Base-by-base conservation (phyloP, 2,797 vertebrate genomes). In the Danio aesculapii region DNA sequence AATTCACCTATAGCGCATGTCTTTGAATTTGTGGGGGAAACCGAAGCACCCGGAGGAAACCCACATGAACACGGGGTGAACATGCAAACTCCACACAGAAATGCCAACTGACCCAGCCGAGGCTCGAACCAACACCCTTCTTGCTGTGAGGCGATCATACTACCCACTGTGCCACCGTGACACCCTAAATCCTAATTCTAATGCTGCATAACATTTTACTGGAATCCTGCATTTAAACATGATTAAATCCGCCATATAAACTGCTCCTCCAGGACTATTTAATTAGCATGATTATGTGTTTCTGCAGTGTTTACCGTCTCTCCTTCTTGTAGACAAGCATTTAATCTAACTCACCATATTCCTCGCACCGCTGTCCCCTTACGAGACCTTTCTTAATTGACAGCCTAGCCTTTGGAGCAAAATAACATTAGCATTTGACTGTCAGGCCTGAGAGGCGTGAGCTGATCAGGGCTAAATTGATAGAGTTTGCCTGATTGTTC, bases 401-500 rank as follows among this genome's bases (percentile, higher is more conserved):
- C 93, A 94, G 94, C 90, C 91, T 93, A 92, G 90, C 93, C 93
- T 95, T 95, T 96, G 94, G 89, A 94, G 92, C 92, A 95, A 93
- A 95, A 92, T 94, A 95, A 92, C 94, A 95, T 95, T 95, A 96
- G 92, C 84, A 85, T 94, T 94, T 88, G 92, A 92, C 88, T 92
- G 93, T 93, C 92, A 92, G 89, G 92, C 90, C 68, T 91, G 91
- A 91, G 92, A 93, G 92, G 91, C 12, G 91, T 94, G 93, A 93
- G 91, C 93, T 94, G 94, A 94, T 92, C 94, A 92, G 90, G 92
- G 92, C 94, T 95, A 94, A 96, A 96, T 96, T 96, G 95, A 96
- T 97, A 94, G 96, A 96, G 96, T 98, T 97, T 95, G 90, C 94
- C 94, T 97, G 96, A 98, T 97, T 97, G 95, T 97, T 95, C 95